A percentile compares a stretch with the other conserved stretches of the same genome.
These are phyloP conservation scores for Agelastica alni DNA, from an alignment of 2,888 invertebrate genomes.

Conservation along the genomic window DNA sequence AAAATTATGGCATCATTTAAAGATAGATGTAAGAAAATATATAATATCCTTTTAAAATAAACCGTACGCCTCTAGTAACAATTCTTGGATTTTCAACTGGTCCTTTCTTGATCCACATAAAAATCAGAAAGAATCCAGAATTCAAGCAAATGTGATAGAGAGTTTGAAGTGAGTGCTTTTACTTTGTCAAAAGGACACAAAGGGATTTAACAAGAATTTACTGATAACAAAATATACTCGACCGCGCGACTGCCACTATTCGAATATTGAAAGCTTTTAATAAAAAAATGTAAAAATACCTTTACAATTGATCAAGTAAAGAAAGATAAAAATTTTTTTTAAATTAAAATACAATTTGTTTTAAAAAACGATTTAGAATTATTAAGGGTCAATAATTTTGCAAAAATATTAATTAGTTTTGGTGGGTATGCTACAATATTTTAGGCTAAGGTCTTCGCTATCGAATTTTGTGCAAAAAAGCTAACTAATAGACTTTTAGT, in stretches of 20 bases:
- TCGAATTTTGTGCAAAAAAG: no score
- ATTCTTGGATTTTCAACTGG: neutral
- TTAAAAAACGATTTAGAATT: no score
- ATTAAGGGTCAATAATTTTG: no score
- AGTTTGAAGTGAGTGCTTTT: conserved; percentile 21
- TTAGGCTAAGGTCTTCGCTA: no score
- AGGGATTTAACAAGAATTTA: conserved; percentile 18
- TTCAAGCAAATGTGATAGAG: conserved; percentile 21
- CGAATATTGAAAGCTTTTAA: conserved; percentile 20
- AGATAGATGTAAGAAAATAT: no score
- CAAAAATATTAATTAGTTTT: no score
- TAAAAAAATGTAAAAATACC: conserved; percentile 18
- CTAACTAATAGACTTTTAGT: no score
- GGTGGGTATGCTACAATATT: no score
- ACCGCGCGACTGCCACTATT: conserved; percentile 7
- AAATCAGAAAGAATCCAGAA: conserved; percentile 6
- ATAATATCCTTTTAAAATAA: no score
- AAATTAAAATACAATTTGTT: no score
- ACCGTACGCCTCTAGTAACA: neutral
- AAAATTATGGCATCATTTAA: no score
- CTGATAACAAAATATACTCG: conserved; percentile 19
- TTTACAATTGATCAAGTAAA: conserved; percentile 15
- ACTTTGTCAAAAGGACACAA: conserved; percentile 15
- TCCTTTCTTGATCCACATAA: conserved; percentile 1
- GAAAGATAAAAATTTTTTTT: conserved; percentile 15